phyloP scores from a whole-genome alignment of 2,797 vertebrate species.

The Gobio occitaniae region DNA sequence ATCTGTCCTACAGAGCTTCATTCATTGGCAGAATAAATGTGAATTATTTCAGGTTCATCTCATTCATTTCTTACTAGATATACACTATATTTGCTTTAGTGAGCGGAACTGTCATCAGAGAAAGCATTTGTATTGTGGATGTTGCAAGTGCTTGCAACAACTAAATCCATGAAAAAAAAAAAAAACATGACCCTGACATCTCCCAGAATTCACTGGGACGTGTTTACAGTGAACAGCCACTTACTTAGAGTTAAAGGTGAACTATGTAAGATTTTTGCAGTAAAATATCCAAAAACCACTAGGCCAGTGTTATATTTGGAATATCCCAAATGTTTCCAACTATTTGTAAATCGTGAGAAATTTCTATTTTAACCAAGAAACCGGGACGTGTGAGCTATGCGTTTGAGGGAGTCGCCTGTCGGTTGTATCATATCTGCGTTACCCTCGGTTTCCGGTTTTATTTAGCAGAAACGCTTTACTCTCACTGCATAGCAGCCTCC shows the following conservation, averaged over 20 bases:
- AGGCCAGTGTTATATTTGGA: too few species aligned
- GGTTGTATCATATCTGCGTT: too few species aligned
- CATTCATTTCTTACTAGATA: background rate
- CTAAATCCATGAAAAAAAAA: background rate
- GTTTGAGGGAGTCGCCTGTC: too few species aligned
- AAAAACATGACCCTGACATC: background rate
- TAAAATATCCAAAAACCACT: too few species aligned
- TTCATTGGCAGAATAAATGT: conserved; percentile 36
- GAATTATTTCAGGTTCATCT: conserved; percentile 51
- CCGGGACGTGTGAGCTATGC: too few species aligned
- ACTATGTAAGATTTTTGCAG: too few species aligned
- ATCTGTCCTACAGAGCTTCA: conserved; percentile 57
- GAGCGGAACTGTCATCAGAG: background rate
- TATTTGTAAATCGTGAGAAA: too few species aligned
- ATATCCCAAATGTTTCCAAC: too few species aligned
- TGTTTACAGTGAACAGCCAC: conserved; percentile 42
- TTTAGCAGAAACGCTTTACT: too few species aligned
- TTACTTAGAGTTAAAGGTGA: conserved; percentile 12
- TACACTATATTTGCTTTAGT: background rate
- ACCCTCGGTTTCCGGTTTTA: too few species aligned
- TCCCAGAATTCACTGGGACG: background rate
- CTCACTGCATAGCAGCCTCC: too few species aligned
- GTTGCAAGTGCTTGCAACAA: background rate
- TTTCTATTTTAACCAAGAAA: too few species aligned
- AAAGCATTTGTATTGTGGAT: conserved; percentile 1